Evolutionary conservation across 1,140 invertebrate genomes (phyloP).

Genomic region (Neodiprion fabricii): DNA sequence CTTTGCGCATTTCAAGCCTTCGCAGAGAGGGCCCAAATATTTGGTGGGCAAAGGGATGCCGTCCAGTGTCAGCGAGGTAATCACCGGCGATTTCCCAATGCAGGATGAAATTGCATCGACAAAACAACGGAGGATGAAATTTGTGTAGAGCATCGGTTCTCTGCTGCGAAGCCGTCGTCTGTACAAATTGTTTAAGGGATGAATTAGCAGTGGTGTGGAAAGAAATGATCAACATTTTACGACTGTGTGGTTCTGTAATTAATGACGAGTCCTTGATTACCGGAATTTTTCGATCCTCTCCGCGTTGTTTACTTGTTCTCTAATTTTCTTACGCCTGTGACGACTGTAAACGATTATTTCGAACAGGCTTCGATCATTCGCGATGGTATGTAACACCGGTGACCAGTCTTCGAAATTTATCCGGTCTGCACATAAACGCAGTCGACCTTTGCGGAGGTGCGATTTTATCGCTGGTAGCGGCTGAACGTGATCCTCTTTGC

Average conservation of each 20-base stretch:
- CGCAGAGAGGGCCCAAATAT: conserved; percentile 33
- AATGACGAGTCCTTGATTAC: conserved; percentile 23
- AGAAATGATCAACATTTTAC: neutral
- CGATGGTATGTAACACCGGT: conserved; percentile 31
- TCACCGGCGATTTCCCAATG: conserved; percentile 22
- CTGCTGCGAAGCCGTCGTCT: neutral
- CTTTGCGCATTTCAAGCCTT: conserved; percentile 28
- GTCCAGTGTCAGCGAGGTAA: conserved; percentile 33
- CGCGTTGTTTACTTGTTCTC: conserved; percentile 33
- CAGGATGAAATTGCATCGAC: conserved; percentile 34
- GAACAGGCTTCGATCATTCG: conserved; percentile 30
- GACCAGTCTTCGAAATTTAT: conserved; percentile 34
- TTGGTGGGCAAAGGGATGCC: conserved; percentile 33
- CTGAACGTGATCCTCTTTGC: conserved; percentile 24
- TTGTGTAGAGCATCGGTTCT: conserved; percentile 35
- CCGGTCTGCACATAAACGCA: conserved; percentile 36
- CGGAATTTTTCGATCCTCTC: conserved; percentile 36
- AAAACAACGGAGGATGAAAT: conserved; percentile 36
- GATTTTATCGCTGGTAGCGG: conserved; percentile 25
- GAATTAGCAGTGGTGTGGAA: neutral
- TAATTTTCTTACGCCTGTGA: conserved; percentile 24
- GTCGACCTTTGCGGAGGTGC: conserved; percentile 26
- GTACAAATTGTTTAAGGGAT: neutral
- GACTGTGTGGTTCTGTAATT: no score
- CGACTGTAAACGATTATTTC: conserved; percentile 35